Evolutionary conservation across 2,113 vertebrate genomes (phyloP), one percentile per base, ranked within the genome.

Genomic region (Urocitellus parryii): DNA sequence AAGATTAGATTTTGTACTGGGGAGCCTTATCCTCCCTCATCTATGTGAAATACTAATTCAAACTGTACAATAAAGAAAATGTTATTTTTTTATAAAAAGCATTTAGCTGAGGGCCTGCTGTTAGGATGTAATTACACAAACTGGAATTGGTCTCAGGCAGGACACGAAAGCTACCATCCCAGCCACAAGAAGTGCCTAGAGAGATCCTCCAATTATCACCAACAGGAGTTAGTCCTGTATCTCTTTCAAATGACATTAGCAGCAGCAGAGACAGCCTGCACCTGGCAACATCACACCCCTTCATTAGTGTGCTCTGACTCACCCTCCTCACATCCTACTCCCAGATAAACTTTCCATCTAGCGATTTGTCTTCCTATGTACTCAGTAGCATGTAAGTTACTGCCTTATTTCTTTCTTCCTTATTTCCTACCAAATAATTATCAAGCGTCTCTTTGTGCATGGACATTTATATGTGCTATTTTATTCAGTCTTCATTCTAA

Each of bases 261-360:
- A 86, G 88, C 65, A n/a, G 63, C 79, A 39, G 76, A 10, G 17
- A 84, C 87, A 89, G 86, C 65, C 83, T 68, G 79, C 65, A 81
- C 45, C 91, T 88, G 79, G 22, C 78, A 83, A 42, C 88, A 88
- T 89, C 94, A 87, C 82, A 67, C 82, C 88, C 80, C 56, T 96
- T 95, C 91, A 97, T 97, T 97, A 96, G 89, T 94, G 74, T 88
- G 25, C 85, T 96, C 94, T 97, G 97, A 97, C 93, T 97, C 97
- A 98, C 48, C 27, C 70, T 88, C 53, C 91, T 94, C 79, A 42
- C 37, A 34, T 56, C 84, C 95, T 77, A 65, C 68, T 17, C 92
- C 32, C 96, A 87, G 67, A 84, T 92, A 67, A 97, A 68, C 70
- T 89, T 96, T 93, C 87, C 82, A 89, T 9, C 7, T 9, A 53